phyloP scores from a whole-genome alignment of 1,140 invertebrate genomes.

The Zaprionus capensis region DNA sequence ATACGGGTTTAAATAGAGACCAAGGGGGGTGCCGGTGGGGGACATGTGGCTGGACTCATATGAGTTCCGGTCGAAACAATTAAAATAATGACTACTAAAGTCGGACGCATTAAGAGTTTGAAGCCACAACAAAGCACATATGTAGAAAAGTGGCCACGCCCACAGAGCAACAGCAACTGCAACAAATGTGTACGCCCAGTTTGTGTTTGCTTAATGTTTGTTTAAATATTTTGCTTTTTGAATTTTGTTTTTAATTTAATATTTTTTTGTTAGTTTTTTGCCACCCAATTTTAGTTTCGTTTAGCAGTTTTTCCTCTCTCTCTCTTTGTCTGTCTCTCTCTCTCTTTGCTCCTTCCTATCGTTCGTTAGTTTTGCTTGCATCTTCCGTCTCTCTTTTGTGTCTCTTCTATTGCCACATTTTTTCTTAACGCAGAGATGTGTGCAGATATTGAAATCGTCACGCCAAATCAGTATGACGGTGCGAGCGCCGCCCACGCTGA shows the following conservation, averaged over 20 bases:
- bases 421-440: slow-evolving; percentile 85
- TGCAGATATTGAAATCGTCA: slow-evolving; percentile 94
- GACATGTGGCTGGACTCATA: slow-evolving; percentile 28
- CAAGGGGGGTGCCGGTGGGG: not conserved
- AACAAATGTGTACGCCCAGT: slow-evolving; percentile 6
- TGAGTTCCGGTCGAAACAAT: slow-evolving; percentile 63
- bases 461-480: slow-evolving; percentile 94
- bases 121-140: slow-evolving; percentile 43
- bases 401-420: slow-evolving; percentile 85
- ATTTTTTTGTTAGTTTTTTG: slow-evolving; percentile 31
- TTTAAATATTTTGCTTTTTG: slow-evolving; percentile 18
- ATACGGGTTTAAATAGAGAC: not conserved
- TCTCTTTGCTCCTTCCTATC: slow-evolving; percentile 49
- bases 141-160: slow-evolving; percentile 28
- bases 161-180: slow-evolving; percentile 16
- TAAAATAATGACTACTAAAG: slow-evolving; percentile 62
- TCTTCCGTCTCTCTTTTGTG: slow-evolving; percentile 79
- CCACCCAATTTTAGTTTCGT: slow-evolving; percentile 36
- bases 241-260: slow-evolving; percentile 28
- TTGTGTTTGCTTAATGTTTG: not conserved
- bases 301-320: slow-evolving; percentile 39
- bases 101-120: slow-evolving; percentile 22
- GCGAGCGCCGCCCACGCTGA: slow-evolving; percentile 87
- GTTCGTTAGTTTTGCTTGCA: slow-evolving; percentile 72
- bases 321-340: slow-evolving; percentile 18